phyloP scores from a whole-genome alignment of 2,797 vertebrate genomes.

The Huso huso region DNA sequence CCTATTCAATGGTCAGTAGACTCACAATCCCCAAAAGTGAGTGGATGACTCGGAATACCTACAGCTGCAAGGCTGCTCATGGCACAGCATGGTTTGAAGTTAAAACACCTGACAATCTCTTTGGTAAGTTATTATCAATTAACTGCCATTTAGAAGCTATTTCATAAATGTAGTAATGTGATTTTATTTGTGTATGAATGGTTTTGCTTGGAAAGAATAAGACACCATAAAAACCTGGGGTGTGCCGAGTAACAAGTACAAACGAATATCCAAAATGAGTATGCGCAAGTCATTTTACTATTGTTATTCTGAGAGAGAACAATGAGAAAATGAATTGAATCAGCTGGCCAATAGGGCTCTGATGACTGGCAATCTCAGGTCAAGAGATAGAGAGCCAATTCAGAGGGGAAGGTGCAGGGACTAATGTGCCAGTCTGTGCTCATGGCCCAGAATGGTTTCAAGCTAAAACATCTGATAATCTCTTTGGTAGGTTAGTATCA shows the following conservation, averaged over 20 bases:
- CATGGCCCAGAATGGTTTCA: too few species aligned
- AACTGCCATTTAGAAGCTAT: too few species aligned
- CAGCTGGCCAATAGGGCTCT: too few species aligned
- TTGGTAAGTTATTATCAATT: slow-evolving; percentile 37
- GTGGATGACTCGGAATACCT: slow-evolving; percentile 19
- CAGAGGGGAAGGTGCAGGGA: too few species aligned
- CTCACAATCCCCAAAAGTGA: slow-evolving; percentile 29
- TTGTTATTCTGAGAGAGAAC: too few species aligned
- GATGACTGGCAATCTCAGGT: too few species aligned
- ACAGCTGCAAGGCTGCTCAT: slow-evolving; percentile 47
- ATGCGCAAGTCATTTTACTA: not conserved
- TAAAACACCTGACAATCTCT: slow-evolving; percentile 33
- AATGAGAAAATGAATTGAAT: too few species aligned
- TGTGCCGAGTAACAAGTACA: not conserved
- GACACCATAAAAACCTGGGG: not conserved
- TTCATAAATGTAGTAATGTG: not conserved
- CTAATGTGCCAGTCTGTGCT: too few species aligned
- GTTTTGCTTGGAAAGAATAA: not conserved
- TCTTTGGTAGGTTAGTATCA: too few species aligned
- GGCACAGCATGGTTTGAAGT: slow-evolving; percentile 31
- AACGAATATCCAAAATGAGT: not conserved
- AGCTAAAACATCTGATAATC: too few species aligned
- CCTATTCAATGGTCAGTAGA: slow-evolving; percentile 44
- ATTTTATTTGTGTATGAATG: not conserved
- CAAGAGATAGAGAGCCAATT: too few species aligned